A percentile compares a stretch with the other conserved stretches of the same genome.
Conservation (phyloP, 2,113 vertebrate species). For the Eptesicus fuscus region DNA sequence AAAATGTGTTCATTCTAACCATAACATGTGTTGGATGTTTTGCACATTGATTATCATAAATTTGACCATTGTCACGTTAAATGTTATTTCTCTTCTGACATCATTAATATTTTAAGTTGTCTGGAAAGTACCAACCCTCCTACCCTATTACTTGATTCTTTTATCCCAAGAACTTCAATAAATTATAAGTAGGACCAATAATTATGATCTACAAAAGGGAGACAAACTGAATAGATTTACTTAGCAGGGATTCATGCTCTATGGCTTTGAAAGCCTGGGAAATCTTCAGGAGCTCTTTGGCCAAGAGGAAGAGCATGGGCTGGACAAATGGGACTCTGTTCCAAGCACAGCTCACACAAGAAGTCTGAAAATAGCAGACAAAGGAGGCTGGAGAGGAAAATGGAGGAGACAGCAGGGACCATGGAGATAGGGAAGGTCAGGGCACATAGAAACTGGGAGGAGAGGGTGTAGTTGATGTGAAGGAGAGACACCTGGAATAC, state of each 20-base stretch:
- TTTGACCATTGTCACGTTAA: background rate
- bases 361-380: conserved; percentile 14
- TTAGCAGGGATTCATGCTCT: background rate
- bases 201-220: conserved; percentile 13
- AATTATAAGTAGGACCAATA: background rate
- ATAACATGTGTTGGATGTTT: background rate
- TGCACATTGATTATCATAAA: background rate
- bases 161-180: background rate
- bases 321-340: background rate
- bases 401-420: background rate
- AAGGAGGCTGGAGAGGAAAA: background rate
- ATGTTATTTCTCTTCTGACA: conserved; percentile 15
- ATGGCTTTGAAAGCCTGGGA: conserved; percentile 18
- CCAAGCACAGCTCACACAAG: background rate
- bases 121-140: background rate
- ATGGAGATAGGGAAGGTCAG: background rate
- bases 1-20: background rate
- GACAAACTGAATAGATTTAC: background rate
- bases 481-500: background rate
- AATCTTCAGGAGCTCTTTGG: background rate
- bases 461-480: background rate
- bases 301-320: background rate
- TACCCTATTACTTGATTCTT: background rate
- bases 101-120: background rate
- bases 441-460: background rate